Base-by-base conservation (phyloP, 2,888 invertebrate species). In the Gasteruption jaculator region DNA sequence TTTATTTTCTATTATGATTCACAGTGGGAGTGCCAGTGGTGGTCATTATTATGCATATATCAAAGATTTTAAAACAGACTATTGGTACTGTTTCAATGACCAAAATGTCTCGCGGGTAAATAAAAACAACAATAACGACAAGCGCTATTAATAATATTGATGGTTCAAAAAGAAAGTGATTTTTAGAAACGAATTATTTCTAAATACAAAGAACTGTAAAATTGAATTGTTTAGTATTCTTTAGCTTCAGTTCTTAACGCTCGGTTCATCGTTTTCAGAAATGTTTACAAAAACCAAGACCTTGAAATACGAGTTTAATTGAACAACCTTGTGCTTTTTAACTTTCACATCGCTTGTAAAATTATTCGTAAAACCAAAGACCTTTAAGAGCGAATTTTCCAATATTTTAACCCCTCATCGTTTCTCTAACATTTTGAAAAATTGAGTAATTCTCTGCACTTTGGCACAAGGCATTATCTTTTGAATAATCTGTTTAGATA, bases 41-140 rank as follows among this genome's bases (percentile, higher is more conserved):
- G 92, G 92, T 1, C 92, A 92, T 71, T 93, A 93, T 69, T 92
- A 88, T 69, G 91, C 90, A 2, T 91, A 91, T 61, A 89, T 92
- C 45, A 90, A 89, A 76, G 88, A 85, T 60, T 83, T 85, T 52
- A 76, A 77, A 45, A 81, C 76, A 38, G 78, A 81, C 45, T 79
- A 83, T 53, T 92, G 91, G 91, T 85, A 83, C 64, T 87, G 89
- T 61, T 92, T 91, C 66, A 91, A 92, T 68, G 92, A 92, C 71
- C 87, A 90, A 59, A 81, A 79, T 52, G 91, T 92, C 19, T 77
- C 80, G 24, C 74, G 78, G 69, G 86, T 86, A 71, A 68, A 74
- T 63, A 33, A 27, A 7, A 26, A 39, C 7, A 22, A 18, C 16
- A 15, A 5, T 22, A 21, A 35, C 32, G 10, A 14, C n/a, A 16